A percentile compares a stretch with the other conserved stretches of the same genome.
phyloP scores from a whole-genome alignment of 2,797 vertebrate species.

The Basileuterus tristriatus region DNA sequence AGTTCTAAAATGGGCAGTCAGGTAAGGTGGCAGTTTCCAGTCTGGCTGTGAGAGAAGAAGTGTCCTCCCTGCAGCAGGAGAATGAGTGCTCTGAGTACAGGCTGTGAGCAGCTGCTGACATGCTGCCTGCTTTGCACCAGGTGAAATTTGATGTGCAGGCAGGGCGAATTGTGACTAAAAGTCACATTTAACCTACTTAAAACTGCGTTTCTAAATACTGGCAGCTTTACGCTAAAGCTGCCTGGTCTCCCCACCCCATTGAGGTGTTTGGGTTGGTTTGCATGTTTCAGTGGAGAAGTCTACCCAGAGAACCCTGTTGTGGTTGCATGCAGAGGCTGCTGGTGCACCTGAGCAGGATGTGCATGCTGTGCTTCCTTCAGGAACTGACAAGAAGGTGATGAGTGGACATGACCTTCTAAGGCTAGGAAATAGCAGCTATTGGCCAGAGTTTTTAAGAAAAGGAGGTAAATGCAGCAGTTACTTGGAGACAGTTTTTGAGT shows the following conservation, averaged over 20 bases:
- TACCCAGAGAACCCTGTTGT: background rate
- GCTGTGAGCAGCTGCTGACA: background rate
- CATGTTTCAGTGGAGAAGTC: background rate
- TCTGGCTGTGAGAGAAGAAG: background rate
- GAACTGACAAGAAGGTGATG: background rate
- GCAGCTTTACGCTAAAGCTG: background rate
- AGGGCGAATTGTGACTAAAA: background rate
- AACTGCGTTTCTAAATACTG: background rate
- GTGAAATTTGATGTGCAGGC: background rate
- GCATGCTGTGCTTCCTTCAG: background rate
- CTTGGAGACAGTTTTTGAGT: background rate
- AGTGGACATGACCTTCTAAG: background rate
- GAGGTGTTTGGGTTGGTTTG: background rate
- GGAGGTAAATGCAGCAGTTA: background rate
- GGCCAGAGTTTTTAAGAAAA: background rate
- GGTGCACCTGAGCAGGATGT: background rate
- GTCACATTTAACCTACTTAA: background rate
- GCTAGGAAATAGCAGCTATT: background rate
- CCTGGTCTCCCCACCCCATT: fast-evolving
- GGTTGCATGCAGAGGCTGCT: background rate
- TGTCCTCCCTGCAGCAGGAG: background rate
- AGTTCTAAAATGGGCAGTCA: background rate
- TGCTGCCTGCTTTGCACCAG: background rate
- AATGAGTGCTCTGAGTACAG: background rate
- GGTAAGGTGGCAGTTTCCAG: background rate